Evolutionary conservation across 2,797 vertebrate species (phyloP).

Genomic region (Pseudochirops cupreus): DNA sequence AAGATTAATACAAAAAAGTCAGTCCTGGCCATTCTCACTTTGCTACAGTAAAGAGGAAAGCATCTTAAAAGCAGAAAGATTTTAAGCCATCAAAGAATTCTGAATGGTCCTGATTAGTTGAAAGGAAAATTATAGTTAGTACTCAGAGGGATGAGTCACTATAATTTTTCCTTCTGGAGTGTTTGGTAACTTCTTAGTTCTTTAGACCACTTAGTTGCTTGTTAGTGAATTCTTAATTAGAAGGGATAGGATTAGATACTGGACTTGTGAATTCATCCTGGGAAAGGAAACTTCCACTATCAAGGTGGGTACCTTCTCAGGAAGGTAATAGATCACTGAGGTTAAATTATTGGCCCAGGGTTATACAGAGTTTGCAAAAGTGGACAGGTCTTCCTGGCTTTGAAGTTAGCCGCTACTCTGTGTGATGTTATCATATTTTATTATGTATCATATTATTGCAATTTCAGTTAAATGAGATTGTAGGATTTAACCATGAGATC

Average conservation of each 20-base stretch:
- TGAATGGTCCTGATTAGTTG: slow-evolving; percentile 16
- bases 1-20: neutral
- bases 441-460: slow-evolving; percentile 30
- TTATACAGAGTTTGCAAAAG: neutral
- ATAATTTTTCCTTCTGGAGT: slow-evolving; percentile 5
- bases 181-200: neutral
- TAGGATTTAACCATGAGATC: slow-evolving; percentile 45
- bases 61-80: slow-evolving; percentile 13
- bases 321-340: neutral
- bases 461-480: slow-evolving; percentile 33
- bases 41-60: slow-evolving; percentile 18
- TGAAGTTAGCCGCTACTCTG: neutral
- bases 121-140: slow-evolving; percentile 35
- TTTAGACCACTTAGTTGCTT: neutral
- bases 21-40: neutral
- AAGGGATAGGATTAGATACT: neutral
- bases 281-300: neutral
- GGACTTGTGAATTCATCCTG: neutral
- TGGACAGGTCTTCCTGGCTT: neutral
- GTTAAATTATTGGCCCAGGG: neutral
- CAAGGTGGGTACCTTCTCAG: neutral
- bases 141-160: slow-evolving; percentile 5
- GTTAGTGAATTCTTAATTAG: slow-evolving; percentile 19
- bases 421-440: neutral
- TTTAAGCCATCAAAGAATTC: slow-evolving; percentile 18